Conservation (phyloP, 2,113 vertebrate genomes). For the Neolamprologus fasciatus region DNA sequence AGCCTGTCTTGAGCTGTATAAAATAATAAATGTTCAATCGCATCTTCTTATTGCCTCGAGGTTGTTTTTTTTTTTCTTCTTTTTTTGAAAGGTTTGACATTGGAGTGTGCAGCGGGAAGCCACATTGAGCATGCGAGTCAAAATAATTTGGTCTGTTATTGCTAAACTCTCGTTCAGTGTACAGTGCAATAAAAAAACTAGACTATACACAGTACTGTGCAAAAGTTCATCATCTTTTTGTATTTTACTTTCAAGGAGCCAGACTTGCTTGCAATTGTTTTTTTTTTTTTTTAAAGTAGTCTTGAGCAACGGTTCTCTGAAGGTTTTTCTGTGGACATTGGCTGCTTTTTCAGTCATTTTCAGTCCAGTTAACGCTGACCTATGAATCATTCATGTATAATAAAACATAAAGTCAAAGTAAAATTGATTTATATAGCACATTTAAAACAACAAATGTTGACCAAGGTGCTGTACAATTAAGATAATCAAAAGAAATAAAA, state of each 20-base stretch:
- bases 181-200: not conserved
- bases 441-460: not conserved
- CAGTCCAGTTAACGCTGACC: not conserved
- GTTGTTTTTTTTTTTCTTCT: rapidly evolving
- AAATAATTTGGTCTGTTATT: not conserved
- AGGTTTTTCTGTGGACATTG: not conserved
- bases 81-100: not conserved
- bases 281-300: rapidly evolving
- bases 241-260: not conserved
- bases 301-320: not conserved
- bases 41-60: not conserved
- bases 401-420: not conserved
- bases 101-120: not conserved
- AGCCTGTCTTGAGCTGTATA: not conserved
- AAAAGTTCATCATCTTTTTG: not conserved
- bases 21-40: not conserved
- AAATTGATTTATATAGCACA: not conserved
- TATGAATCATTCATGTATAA: not conserved
- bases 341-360: not conserved
- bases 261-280: not conserved
- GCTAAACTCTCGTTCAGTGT: not conserved
- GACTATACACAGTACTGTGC: not conserved
- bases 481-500: not conserved
- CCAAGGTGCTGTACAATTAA: not conserved
- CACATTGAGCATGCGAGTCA: not conserved